Conservation (phyloP, 1,140 invertebrate species). For the Heliconius himera region DNA sequence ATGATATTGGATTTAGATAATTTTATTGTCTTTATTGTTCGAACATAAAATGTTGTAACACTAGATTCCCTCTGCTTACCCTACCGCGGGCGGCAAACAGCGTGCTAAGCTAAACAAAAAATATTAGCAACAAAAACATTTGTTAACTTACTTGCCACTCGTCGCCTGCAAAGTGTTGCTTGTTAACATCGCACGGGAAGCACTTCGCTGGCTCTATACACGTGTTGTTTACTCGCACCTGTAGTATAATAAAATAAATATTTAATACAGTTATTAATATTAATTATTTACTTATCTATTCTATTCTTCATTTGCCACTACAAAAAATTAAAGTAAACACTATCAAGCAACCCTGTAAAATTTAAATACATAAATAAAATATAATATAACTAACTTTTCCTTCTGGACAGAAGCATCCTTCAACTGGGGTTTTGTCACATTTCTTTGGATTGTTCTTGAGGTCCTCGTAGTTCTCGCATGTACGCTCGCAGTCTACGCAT, state of each 20-base stretch:
- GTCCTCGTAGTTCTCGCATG: slow-evolving; percentile 85
- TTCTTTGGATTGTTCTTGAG: slow-evolving; percentile 72
- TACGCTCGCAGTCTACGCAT: slow-evolving; percentile 87
- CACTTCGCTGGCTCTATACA: slow-evolving; percentile 84
- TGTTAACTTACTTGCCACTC: slow-evolving; percentile 79
- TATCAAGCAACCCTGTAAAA: no score
- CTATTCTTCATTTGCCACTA: no score
- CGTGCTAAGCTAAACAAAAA: no score
- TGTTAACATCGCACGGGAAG: slow-evolving; percentile 85
- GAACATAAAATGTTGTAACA: no score
- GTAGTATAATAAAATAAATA: neutral
- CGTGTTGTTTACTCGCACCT: slow-evolving; percentile 83
- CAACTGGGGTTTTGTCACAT: slow-evolving; percentile 82
- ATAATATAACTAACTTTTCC: slow-evolving; percentile 81
- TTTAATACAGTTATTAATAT: neutral
- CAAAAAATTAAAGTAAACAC: no score
- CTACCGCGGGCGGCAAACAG: no score
- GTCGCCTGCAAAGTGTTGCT: slow-evolving; percentile 83
- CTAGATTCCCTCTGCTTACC: no score
- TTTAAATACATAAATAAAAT: no score
- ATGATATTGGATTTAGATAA: no score
- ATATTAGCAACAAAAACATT: no score
- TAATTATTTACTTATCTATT: no score
- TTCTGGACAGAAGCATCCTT: slow-evolving; percentile 92
- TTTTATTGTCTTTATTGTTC: no score